Percentiles rank a stretch among this genome's conserved stretches.
phyloP scores from a whole-genome alignment of 92 coral and sea anemone genomes.

The Palythoa heliodiscus region DNA sequence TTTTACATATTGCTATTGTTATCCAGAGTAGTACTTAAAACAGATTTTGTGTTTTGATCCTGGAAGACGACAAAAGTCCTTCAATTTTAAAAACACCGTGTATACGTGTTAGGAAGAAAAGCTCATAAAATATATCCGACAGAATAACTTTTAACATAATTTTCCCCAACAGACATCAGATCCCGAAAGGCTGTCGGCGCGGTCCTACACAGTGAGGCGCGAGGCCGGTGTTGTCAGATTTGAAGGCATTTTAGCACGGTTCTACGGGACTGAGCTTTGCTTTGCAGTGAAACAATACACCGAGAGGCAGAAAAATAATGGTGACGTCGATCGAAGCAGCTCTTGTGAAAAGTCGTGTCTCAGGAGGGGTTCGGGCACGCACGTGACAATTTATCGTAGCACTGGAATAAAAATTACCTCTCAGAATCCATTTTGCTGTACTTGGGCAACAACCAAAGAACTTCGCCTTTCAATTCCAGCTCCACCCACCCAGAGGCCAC shows the following conservation, averaged over 20 bases:
- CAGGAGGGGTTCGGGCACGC: slow-evolving; percentile 36
- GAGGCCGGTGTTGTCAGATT: slow-evolving; percentile 36
- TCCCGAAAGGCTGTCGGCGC: slow-evolving; percentile 45
- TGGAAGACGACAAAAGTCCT: too few relatives aligned
- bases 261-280: slow-evolving; percentile 58
- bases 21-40: too few relatives aligned
- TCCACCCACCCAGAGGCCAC: slow-evolving; percentile 59
- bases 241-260: slow-evolving; percentile 44
- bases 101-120: too few relatives aligned
- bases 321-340: slow-evolving; percentile 32
- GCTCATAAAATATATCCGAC: not conserved
- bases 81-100: too few relatives aligned
- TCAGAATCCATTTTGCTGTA: slow-evolving; percentile 50
- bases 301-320: slow-evolving; percentile 33
- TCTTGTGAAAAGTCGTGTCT: slow-evolving; percentile 46
- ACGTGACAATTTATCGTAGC: slow-evolving; percentile 46
- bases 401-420: slow-evolving; percentile 45
- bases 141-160: not conserved
- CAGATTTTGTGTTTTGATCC: too few relatives aligned
- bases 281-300: slow-evolving; percentile 44
- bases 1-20: too few relatives aligned
- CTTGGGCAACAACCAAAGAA: slow-evolving; percentile 21
- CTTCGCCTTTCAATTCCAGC: slow-evolving; percentile 55
- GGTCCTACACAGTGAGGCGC: slow-evolving; percentile 26
- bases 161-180: slow-evolving; percentile 42